phyloP scores from a whole-genome alignment of 2,797 vertebrate species.

The Steatocranus sp. region DNA sequence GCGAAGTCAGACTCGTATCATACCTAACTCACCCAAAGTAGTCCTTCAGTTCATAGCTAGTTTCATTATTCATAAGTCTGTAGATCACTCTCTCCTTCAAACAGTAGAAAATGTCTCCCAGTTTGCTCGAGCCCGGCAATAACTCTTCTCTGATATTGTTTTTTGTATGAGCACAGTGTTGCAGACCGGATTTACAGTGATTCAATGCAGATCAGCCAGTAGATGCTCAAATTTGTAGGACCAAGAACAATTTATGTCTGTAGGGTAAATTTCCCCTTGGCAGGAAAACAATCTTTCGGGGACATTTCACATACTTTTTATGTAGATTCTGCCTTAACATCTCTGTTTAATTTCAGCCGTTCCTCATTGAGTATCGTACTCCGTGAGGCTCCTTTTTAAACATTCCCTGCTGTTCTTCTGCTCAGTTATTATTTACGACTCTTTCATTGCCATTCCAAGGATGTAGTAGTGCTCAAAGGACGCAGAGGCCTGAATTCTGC shows the following conservation, averaged over 20 bases:
- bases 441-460: not conserved
- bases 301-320: not conserved
- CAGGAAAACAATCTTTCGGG: not conserved
- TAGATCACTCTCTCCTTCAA: not conserved
- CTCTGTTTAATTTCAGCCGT: not conserved
- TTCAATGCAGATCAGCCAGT: rapidly evolving
- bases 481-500: not conserved
- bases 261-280: not conserved
- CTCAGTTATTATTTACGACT: not conserved
- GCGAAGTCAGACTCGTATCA: not conserved
- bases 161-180: not conserved
- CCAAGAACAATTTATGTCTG: not conserved
- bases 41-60: not conserved
- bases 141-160: not conserved
- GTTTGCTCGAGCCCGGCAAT: not conserved
- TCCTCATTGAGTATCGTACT: not conserved
- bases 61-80: not conserved
- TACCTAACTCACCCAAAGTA: not conserved
- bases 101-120: not conserved
- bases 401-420: not conserved
- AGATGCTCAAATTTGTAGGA: rapidly evolving
- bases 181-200: rapidly evolving
- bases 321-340: not conserved
- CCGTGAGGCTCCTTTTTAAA: not conserved
- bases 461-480: not conserved